phyloP scores from a whole-genome alignment of 2,888 invertebrate species.

The Heteromurus nitidus region DNA sequence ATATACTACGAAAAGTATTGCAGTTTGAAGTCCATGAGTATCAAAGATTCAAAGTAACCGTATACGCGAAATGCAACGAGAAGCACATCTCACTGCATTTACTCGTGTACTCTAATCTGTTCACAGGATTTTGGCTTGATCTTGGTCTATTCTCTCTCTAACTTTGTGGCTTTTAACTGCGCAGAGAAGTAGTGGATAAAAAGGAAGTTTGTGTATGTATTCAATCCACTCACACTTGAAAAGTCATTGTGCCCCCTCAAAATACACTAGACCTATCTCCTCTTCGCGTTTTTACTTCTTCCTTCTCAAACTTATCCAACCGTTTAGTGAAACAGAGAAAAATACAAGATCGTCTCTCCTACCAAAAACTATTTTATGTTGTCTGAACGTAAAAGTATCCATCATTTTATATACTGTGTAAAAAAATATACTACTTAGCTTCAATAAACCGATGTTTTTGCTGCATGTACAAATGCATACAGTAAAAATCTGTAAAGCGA shows the following conservation, averaged over 20 bases:
- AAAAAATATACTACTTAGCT: too few species aligned
- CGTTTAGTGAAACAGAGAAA: constrained; percentile 32
- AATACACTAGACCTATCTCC: constrained; percentile 21
- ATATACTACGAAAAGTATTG: too few species aligned
- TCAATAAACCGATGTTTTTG: constrained; percentile 24
- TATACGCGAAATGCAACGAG: constrained; percentile 4
- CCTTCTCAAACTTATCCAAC: constrained; percentile 51
- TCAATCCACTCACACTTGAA: background rate
- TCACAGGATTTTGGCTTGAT: background rate
- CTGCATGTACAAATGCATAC: background rate
- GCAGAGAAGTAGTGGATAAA: background rate
- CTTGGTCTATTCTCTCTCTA: background rate
- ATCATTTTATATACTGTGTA: constrained; percentile 26
- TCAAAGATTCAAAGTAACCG: constrained; percentile 39
- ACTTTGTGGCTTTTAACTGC: constrained; percentile 20
- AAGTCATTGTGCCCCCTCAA: constrained; percentile 46
- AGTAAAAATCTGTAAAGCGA: background rate
- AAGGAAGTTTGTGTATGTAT: too few species aligned
- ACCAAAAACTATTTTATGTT: constrained; percentile 3
- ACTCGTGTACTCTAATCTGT: too few species aligned
- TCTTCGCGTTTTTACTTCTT: constrained; percentile 25
- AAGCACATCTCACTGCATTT: constrained; percentile 1
- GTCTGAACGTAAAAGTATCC: constrained; percentile 8
- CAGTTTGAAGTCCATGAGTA: too few species aligned
- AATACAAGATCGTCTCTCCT: background rate